Base-by-base conservation (phyloP, 2,797 vertebrate genomes). In the Gallinago nigripennis region DNA sequence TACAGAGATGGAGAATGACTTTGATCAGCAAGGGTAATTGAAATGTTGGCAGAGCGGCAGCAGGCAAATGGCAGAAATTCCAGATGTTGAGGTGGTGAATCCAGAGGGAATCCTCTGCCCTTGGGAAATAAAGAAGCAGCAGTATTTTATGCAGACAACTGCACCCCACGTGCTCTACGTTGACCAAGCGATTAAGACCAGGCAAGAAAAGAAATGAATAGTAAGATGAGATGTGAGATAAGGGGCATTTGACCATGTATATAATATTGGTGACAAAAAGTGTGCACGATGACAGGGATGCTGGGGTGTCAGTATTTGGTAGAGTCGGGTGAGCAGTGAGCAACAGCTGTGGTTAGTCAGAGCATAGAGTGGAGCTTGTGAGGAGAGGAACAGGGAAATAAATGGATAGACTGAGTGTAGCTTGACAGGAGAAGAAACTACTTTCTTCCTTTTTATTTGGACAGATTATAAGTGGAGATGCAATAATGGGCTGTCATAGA, bases 231-330 rank as follows among this genome's bases (percentile, higher is more conserved):
- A 48, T n/a, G 48, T 13, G 35, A 73, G 37, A 3, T 46, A 43
- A 53, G 54, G 77, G 23, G 27, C 9, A 56, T 27, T 41, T 56
- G 45, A n/a, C 46, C 0, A 0, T 27, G n/a, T 39, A 37, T 25
- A 5, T 25, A 51, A 18, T 48, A 25, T 14, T 50, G 63, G 63
- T 65, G 68, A 54, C 24, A 46, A 4, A 0, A 6, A 60, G 46
- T 1, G 1, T 15, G 54, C 16, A 6, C 1, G 2, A 10, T n/a
- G 39, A 20, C 4, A 6, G 30, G 33, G 53, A 16, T 3, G 2
- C 30, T 30, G 0, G 0, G 12, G 9, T 80, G 60, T 53, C 56
- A 16, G 31, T 25, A 5, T 51, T 46, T 33, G n/a, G 63, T n/a
- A 6, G 50, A 51, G 23, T 7, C 30, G 31, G 45, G 45, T 24